These are phyloP conservation scores for Mionectes macconnelli DNA, from an alignment of 2,113 vertebrate species.

Conservation along the genomic window DNA sequence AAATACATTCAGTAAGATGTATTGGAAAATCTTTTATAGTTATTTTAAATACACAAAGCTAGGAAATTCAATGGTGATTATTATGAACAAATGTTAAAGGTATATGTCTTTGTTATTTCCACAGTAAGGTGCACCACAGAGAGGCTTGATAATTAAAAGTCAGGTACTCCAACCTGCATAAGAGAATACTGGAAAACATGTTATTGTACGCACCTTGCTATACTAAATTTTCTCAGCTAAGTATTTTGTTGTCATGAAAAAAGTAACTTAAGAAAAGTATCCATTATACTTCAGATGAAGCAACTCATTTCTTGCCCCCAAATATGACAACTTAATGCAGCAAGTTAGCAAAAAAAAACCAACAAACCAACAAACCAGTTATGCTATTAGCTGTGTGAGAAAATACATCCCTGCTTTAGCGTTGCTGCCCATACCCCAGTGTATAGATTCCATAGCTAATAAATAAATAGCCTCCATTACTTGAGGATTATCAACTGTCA, in stretches of 20 bases:
- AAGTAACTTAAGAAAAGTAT: not conserved
- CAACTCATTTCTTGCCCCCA: not conserved
- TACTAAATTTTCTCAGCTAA: not conserved
- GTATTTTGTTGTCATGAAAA: not conserved
- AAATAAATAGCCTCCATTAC: not conserved
- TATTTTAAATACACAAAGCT: not conserved
- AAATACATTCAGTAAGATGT: not conserved
- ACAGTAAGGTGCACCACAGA: not conserved
- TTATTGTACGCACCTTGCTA: not conserved
- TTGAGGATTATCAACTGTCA: not conserved
- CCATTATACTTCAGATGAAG: not conserved
- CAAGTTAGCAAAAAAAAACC: not conserved
- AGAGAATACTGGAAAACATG: not conserved
- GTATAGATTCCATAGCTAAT: not conserved
- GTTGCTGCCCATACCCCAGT: not conserved
- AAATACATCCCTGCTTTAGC: not conserved
- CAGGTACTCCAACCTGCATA: not conserved
- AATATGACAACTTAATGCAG: not conserved
- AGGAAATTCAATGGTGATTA: not conserved
- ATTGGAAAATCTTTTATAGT: conserved; percentile 15
- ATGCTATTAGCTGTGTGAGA: not conserved
- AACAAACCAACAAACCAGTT: not conserved
- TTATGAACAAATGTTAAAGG: not conserved
- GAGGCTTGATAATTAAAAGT: not conserved
- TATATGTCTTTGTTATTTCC: not conserved